A percentile compares a stretch with the other conserved stretches of the same genome.
Evolutionary conservation across 2,797 vertebrate genomes (phyloP).

Genomic region (Microchirus variegatus): DNA sequence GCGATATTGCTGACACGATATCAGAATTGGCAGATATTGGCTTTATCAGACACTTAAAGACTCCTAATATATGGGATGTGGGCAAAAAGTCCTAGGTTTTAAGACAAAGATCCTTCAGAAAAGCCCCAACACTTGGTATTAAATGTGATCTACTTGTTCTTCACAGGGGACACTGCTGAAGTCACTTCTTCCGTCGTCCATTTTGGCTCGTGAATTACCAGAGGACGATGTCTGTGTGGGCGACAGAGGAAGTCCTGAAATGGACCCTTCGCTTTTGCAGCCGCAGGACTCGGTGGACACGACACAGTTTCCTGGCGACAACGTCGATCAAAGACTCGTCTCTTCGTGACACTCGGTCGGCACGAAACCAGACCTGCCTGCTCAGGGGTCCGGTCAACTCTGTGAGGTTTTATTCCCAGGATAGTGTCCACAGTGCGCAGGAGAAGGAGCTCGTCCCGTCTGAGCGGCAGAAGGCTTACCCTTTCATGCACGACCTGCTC

Average conservation of each 20-base stretch:
- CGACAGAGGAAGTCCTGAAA: conserved; percentile 56
- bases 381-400: neutral
- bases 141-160: no score
- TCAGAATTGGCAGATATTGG: no score
- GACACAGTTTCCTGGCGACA: neutral
- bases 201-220: no score
- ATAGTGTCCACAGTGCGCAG: neutral
- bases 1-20: no score
- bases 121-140: no score
- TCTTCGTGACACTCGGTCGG: neutral
- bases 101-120: no score
- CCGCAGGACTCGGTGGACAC: conserved; percentile 40
- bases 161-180: no score
- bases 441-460: neutral
- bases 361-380: conserved; percentile 4
- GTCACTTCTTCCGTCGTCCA: no score
- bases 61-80: no score
- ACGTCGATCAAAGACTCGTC: neutral
- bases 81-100: no score
- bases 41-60: no score
- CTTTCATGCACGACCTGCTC: conserved; percentile 61
- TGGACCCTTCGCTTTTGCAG: conserved; percentile 44
- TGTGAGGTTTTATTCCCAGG: conserved; percentile 57
- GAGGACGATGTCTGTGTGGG: conserved; percentile 54
- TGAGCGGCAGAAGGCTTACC: neutral